Base-by-base conservation (phyloP, 2,888 invertebrate genomes). In the Maniola hyperantus region DNA sequence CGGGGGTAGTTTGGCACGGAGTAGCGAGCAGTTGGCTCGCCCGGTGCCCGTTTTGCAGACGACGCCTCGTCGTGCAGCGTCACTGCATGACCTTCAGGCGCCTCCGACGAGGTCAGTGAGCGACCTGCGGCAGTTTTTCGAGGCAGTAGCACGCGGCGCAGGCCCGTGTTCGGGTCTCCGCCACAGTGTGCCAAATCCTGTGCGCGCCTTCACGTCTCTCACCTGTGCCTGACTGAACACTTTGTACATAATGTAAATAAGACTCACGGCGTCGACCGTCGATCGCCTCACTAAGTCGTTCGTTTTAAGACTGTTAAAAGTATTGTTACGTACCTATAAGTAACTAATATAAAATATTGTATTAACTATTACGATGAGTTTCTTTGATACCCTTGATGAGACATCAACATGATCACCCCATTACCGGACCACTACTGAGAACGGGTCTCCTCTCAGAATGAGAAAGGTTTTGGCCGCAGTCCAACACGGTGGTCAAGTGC, bases 41-140 rank as follows among this genome's bases (percentile, higher is more conserved):
- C 84, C 92, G 59, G 71, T 79, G 5, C 74, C 77, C 7, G 83
- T 86, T 54, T 77, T 88, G 8, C 88, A 88, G 73, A 84, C 89
- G 42, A 89, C 90, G 54, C 93, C 93, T 42, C 93, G 95, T 66
- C 90, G 95, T 4, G 95, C 95, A 0, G 90, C 94, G 7, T 95
- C 95, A 0, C 83, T 95, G 75, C 95, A 95, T 82, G 95, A 96
- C 84, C 87, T 93, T 68, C 91, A 91, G 71, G 91, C 88, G 68
- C 91, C 91, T 67, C 92, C 93, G 54, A 89, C 93, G 70, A 91
- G 93, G 33, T 91, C 93, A 26, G 95, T 95, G 26, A 92, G 95
- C 66, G 95, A 95, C 79, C 93, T 95, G 85, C 94, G 96, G 73
- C 94, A 95, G 83, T 95, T 95, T 85, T 95, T 95, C 83, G 95